phyloP scores from a whole-genome alignment of 1,140 invertebrate genomes.

The Rhopalosiphum padi region DNA sequence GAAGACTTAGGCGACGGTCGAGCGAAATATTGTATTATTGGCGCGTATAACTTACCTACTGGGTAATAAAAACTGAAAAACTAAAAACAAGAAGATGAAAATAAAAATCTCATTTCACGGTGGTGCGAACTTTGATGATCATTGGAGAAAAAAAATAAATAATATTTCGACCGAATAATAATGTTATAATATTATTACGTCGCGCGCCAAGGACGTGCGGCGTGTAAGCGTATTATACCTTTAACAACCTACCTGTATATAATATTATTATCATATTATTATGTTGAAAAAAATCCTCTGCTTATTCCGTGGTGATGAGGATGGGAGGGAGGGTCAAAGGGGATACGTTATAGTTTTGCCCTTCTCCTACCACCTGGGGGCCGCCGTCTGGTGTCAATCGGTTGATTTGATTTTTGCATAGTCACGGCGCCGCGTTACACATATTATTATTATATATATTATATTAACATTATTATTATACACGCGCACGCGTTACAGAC shows the following conservation, averaged over 20 bases:
- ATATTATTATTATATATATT: constrained; percentile 11
- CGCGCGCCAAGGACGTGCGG: background rate
- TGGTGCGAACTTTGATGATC: background rate
- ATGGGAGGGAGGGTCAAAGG: background rate
- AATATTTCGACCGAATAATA: constrained; percentile 9
- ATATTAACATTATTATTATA: constrained; percentile 35
- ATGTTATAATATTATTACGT: background rate
- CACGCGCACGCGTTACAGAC: background rate
- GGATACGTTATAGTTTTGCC: constrained; percentile 7
- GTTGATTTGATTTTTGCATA: constrained; percentile 54
- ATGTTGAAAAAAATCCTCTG: background rate
- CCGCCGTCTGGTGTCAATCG: background rate
- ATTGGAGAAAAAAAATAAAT: background rate
- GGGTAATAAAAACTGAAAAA: background rate
- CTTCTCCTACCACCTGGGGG: background rate
- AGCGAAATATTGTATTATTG: background rate
- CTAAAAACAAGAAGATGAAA: background rate
- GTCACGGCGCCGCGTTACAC: constrained; percentile 50
- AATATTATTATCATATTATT: background rate
- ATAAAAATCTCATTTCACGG: constrained; percentile 15
- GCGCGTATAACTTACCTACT: background rate
- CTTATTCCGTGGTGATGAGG: background rate
- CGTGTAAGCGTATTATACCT: background rate
- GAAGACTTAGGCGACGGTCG: background rate
- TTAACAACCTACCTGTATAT: background rate